A percentile compares a stretch with the other conserved stretches of the same genome.
phyloP scores from a whole-genome alignment of 2,113 vertebrate genomes.

The Propithecus coquereli region DNA sequence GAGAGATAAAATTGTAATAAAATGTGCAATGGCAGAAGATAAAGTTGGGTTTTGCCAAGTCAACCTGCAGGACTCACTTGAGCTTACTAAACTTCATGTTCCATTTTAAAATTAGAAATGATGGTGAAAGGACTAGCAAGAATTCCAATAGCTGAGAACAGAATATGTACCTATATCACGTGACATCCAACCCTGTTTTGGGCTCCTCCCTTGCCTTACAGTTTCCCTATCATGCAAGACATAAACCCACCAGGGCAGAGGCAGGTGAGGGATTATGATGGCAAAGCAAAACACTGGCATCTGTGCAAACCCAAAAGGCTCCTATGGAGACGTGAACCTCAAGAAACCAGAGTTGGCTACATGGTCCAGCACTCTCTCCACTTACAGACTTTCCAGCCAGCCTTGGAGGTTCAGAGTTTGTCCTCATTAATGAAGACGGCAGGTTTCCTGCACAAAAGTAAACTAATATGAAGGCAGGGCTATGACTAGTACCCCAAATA shows the following conservation, averaged over 20 bases:
- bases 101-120: background rate
- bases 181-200: background rate
- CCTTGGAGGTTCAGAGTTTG: background rate
- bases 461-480: background rate
- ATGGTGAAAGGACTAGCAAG: background rate
- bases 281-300: background rate
- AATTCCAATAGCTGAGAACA: background rate
- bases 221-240: background rate
- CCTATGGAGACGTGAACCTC: background rate
- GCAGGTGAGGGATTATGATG: background rate
- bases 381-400: background rate
- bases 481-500: background rate
- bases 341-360: background rate
- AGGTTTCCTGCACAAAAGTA: background rate
- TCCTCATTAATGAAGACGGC: background rate
- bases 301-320: background rate
- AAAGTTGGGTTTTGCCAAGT: background rate
- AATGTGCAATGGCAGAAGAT: background rate
- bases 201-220: background rate
- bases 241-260: background rate
- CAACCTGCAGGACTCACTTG: background rate
- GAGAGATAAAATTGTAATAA: background rate
- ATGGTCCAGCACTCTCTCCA: background rate
- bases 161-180: background rate
- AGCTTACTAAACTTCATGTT: background rate